Percentiles rank a stretch among this genome's conserved stretches.
phyloP scores from a whole-genome alignment of 2,888 invertebrate genomes.

The Archips xylosteana region DNA sequence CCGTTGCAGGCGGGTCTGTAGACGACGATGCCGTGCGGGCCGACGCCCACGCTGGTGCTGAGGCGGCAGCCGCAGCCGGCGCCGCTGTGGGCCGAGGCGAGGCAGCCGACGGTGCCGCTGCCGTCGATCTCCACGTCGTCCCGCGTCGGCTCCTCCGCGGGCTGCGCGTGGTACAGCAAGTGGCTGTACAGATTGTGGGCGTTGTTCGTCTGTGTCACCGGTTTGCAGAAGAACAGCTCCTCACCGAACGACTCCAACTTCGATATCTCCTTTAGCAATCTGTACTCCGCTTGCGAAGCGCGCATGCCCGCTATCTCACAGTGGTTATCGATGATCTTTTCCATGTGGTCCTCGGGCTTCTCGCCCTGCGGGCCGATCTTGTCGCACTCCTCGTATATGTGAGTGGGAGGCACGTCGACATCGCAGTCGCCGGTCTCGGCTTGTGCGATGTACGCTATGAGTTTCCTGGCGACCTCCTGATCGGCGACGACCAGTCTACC shows the following conservation, averaged over 20 bases:
- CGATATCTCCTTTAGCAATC: slow-evolving; percentile 92
- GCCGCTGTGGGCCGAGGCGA: slow-evolving; percentile 74
- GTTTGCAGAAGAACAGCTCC: slow-evolving; percentile 92
- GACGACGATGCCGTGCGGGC: slow-evolving; percentile 93
- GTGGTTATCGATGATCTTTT: slow-evolving; percentile 87
- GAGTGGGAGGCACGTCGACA: slow-evolving; percentile 84
- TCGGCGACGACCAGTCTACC: slow-evolving; percentile 90
- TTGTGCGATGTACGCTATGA: slow-evolving; percentile 92
- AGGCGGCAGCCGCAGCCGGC: slow-evolving; percentile 80
- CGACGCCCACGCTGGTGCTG: slow-evolving; percentile 89
- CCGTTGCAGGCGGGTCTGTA: slow-evolving; percentile 83
- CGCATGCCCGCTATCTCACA: slow-evolving; percentile 88
- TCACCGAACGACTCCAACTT: slow-evolving; percentile 93
- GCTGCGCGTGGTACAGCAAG: slow-evolving; percentile 86
- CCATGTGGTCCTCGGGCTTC: slow-evolving; percentile 87
- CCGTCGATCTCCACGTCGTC: slow-evolving; percentile 79
- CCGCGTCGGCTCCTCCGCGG: slow-evolving; percentile 81
- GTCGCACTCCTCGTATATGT: slow-evolving; percentile 87
- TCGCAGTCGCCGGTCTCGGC: slow-evolving; percentile 91
- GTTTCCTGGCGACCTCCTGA: slow-evolving; percentile 88
- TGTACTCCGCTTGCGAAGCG: slow-evolving; percentile 92
- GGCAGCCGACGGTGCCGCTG: slow-evolving; percentile 77
- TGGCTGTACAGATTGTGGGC: slow-evolving; percentile 92
- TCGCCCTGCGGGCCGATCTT: slow-evolving; percentile 86
- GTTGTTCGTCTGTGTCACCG: slow-evolving; percentile 84